Evolutionary conservation across 1,140 invertebrate genomes (phyloP).

Genomic region (Whitmania pigra): DNA sequence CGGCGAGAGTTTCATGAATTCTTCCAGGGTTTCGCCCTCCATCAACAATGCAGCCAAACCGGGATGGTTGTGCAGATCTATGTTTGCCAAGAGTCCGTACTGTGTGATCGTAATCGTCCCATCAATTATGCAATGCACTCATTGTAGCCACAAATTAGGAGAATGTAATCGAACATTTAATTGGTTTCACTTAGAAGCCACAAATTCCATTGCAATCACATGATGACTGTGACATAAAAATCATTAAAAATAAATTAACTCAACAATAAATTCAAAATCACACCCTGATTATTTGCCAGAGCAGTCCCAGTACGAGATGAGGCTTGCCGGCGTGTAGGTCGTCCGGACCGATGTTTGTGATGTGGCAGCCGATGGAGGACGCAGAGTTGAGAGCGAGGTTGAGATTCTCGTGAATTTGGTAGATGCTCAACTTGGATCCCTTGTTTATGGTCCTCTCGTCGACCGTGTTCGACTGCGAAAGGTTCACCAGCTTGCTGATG

Average conservation of each 20-base stretch:
- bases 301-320: conserved; percentile 83
- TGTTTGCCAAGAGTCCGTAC: conserved; percentile 94
- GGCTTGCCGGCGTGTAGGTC: conserved; percentile 85
- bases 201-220: too few species aligned
- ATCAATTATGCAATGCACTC: too few species aligned
- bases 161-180: too few species aligned
- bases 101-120: conserved; percentile 31
- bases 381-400: conserved; percentile 85
- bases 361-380: conserved; percentile 92
- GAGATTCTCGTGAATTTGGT: conserved; percentile 87
- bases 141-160: too few species aligned
- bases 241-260: too few species aligned
- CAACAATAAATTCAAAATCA: background rate
- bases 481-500: conserved; percentile 92
- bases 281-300: conserved; percentile 95
- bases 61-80: conserved; percentile 88
- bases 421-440: conserved; percentile 59
- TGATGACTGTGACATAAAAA: too few species aligned
- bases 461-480: conserved; percentile 94
- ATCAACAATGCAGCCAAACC: conserved; percentile 75
- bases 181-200: too few species aligned
- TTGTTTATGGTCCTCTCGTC: conserved; percentile 89
- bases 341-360: conserved; percentile 94
- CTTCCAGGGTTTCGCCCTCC: conserved; percentile 78
- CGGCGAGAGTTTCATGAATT: conserved; percentile 86